Evolutionary conservation across 92 coral and sea anemone genomes (phyloP), one percentile per base, ranked within the genome.

Genomic region (Diadumene lineata): DNA sequence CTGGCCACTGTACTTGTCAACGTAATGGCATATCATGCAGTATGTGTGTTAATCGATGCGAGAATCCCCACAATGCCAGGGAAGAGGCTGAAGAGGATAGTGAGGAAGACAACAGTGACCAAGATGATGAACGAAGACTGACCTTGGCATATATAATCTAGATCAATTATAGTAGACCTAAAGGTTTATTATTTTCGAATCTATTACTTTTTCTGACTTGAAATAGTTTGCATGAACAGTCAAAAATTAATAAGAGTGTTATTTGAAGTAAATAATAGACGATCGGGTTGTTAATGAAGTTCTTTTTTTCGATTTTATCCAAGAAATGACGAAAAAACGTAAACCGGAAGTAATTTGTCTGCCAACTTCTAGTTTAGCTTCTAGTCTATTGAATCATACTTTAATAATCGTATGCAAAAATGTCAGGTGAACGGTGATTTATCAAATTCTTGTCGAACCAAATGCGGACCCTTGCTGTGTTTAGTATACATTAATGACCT

Each of bases 1-100:
- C 82, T 56, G 70, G 79, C 61, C 83, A 77, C 73, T 86, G 90
- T 78, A 60, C 90, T 6, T 75, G 87, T 81, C 76, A 77, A 50
- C 31, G 87, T 55, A 77, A 83, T 83, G 68, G 83, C 50, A 77
- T 83, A 48, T 77, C 79, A 26, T 77, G 87, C 64, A 67, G 82
- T 51, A 68, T 50, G 76, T 82, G 87, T 65, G 79, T 74, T 32
- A 83, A 83, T 48, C 61, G 30, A 51, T 71, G 79, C 66, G 70
- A 50, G n/a, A 83, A 83, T 56, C 83, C 83, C 51, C 66, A 77
- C 78, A 83, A 75, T 72, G 56, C 0, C 31, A 63, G 73, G 61
- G 19, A n/a, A 28, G 56, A 53, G 4, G 26, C 22, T 22, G 38
- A 8, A n/a, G 58, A 67, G 56, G 70, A 61, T 23, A 34, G 32